These are phyloP conservation scores for Callipepla californica DNA, from an alignment of 2,113 vertebrate species.

Conservation along the genomic window DNA sequence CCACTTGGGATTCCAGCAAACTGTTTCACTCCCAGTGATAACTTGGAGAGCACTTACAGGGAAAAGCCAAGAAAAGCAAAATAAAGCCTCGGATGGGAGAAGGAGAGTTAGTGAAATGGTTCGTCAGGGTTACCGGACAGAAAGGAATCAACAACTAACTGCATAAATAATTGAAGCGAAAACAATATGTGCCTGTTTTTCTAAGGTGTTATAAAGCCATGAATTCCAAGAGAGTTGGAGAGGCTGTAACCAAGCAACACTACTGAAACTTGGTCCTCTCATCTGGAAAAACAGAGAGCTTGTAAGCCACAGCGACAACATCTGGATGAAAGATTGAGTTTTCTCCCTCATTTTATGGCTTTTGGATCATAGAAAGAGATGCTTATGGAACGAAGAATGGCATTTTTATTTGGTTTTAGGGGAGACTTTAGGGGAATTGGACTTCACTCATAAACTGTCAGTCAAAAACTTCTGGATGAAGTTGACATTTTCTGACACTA, in stretches of 20 bases:
- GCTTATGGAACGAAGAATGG: not conserved
- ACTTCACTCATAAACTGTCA: not conserved
- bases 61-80: not conserved
- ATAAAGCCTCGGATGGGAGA: not conserved
- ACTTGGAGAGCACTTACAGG: not conserved
- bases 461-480: not conserved
- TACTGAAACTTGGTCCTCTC: constrained; percentile 5
- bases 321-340: not conserved
- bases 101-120: not conserved
- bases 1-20: not conserved
- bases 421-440: not conserved
- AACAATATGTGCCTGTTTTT: not conserved
- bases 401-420: not conserved
- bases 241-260: constrained; percentile 17
- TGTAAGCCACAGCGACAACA: not conserved
- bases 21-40: not conserved
- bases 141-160: constrained; percentile 8
- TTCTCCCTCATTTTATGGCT: not conserved
- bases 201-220: not conserved
- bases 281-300: not conserved
- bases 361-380: not conserved
- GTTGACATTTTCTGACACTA: not conserved
- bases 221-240: not conserved
- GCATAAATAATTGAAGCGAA: constrained; percentile 48
- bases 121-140: not conserved